phyloP scores from a whole-genome alignment of 1,140 invertebrate genomes.

The Hyles vespertilio region DNA sequence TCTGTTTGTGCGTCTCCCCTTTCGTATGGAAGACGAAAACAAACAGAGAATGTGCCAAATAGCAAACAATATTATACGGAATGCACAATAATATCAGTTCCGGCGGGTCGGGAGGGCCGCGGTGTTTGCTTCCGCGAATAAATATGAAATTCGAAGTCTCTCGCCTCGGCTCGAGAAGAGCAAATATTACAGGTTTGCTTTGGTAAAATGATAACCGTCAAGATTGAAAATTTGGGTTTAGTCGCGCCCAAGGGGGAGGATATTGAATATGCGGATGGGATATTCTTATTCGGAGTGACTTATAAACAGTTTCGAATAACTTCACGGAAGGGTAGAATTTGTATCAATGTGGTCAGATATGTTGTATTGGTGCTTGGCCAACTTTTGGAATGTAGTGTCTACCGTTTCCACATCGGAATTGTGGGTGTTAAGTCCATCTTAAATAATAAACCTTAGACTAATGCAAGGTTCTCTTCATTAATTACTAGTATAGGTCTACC shows the following conservation, averaged over 20 bases:
- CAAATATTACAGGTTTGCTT: constrained; percentile 73
- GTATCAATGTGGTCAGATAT: too few relatives aligned
- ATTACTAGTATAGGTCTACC: too few relatives aligned
- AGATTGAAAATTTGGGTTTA: constrained; percentile 72
- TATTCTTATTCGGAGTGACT: background rate
- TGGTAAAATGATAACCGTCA: constrained; percentile 73
- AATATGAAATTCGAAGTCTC: constrained; percentile 73
- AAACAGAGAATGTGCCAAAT: constrained; percentile 74
- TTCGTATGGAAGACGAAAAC: constrained; percentile 74
- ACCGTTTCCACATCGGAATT: too few relatives aligned
- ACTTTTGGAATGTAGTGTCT: too few relatives aligned
- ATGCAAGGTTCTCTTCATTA: too few relatives aligned
- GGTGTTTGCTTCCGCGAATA: constrained; percentile 69
- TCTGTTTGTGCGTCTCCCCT: constrained; percentile 71
- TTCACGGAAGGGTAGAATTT: too few relatives aligned
- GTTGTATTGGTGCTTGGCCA: too few relatives aligned
- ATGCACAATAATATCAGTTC: constrained; percentile 76
- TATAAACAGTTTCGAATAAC: too few relatives aligned
- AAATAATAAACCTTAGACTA: too few relatives aligned
- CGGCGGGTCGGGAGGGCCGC: constrained; percentile 35
- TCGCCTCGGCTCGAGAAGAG: constrained; percentile 57
- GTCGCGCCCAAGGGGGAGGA: constrained; percentile 32
- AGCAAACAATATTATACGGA: constrained; percentile 76
- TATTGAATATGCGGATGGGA: constrained; percentile 32
- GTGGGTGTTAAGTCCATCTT: too few relatives aligned